A percentile compares a stretch with the other conserved stretches of the same genome.
Conservation (phyloP, 2,113 vertebrate genomes). For the Myiopsitta monachus region DNA sequence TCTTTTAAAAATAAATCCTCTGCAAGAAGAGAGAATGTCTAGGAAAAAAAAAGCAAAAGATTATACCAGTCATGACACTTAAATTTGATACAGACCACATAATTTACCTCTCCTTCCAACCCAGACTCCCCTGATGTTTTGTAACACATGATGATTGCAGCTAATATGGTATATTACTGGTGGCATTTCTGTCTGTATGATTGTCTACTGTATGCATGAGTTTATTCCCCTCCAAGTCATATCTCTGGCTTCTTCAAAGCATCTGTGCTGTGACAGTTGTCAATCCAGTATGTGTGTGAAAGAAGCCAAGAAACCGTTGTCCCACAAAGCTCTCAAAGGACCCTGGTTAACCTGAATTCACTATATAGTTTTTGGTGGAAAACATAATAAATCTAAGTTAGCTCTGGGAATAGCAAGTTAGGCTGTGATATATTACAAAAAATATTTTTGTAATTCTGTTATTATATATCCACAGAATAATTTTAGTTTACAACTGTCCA, state of each 20-base stretch:
- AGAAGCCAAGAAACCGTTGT: neutral
- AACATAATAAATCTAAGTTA: neutral
- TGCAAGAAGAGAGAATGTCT: slow-evolving; percentile 9
- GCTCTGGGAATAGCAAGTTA: neutral
- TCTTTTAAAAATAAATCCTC: slow-evolving; percentile 46
- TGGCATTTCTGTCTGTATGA: neutral
- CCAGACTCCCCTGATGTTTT: slow-evolving; percentile 27
- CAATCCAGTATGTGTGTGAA: neutral
- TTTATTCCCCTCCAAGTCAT: neutral
- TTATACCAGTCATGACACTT: slow-evolving; percentile 5
- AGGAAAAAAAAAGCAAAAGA: neutral
- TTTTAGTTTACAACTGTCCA: neutral
- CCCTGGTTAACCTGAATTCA: slow-evolving; percentile 9
- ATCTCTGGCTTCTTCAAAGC: neutral
- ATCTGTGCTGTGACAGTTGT: neutral
- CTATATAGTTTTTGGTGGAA: neutral
- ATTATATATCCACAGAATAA: neutral
- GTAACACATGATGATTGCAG: neutral
- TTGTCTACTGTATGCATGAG: neutral
- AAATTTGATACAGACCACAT: neutral
- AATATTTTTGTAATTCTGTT: slow-evolving; percentile 2
- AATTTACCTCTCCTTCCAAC: slow-evolving; percentile 35
- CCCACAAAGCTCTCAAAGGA: slow-evolving; percentile 52
- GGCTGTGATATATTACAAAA: neutral
- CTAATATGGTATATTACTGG: neutral